Evolutionary conservation across 2,797 vertebrate species (phyloP), one percentile per base, ranked within the genome.

Genomic region (Darevskia mixta): DNA sequence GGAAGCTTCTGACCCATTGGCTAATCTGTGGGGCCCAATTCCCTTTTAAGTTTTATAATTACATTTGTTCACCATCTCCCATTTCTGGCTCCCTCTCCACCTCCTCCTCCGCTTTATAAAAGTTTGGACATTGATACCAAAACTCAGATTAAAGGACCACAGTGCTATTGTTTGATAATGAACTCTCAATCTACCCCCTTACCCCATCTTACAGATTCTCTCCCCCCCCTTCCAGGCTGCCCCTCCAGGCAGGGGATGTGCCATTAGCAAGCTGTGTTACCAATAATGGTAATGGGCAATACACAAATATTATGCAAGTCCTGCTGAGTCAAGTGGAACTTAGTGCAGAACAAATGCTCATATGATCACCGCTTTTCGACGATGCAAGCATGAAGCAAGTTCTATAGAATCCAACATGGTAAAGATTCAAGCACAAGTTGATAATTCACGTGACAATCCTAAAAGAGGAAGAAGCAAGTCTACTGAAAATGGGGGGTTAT

Each of bases 111-210:
- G 23, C 32, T 43, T 10, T 55, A 55, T 55, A 75, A 38, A 91
- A 92, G 87, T 94, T 89, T 8, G 4, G 55, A 73, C 3, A 87
- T 89, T 90, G 58, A 41, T 90, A 79, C 27, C 43, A 67, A 85
- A 35, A 82, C n/a, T 1, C 69, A 45, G n/a, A 45, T 49, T 66
- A 29, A 45, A 75, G 35, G 79, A 84, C 69, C 66, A 84, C 15
- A 67, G 9, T n/a, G 15, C 9, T 10, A 29, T 29, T 76, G 7
- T 17, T 55, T 29, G 32, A 66, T 81, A 64, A 41, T 81, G 58
- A 76, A 23, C 23, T 25, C 35, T 25, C 20, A 27, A 72, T 58
- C 38, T 20, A 3, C 10, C 41, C 20, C 7, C 11, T 35, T 78
- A 27, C 11, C 29, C 8, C 13, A 17, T 23, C 15, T 49, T 58